Percentiles rank a stretch among this genome's conserved stretches.
Conservation (phyloP, 2,113 vertebrate species). For the Caloenas nicobarica region DNA sequence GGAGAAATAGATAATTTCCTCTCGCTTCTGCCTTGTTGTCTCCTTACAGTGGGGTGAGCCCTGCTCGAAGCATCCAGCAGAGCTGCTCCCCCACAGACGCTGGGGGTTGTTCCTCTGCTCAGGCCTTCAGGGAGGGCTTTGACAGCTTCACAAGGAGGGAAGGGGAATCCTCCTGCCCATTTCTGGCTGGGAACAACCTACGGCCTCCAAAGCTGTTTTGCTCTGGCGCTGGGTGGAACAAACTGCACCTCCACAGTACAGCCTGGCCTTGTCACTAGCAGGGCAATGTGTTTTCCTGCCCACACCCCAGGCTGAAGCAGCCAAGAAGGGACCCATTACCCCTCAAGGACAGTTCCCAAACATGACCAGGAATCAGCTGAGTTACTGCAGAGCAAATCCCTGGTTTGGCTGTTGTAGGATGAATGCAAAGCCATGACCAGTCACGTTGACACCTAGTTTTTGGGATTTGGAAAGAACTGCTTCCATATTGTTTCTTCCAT, state of each 20-base stretch:
- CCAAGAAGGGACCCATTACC: background rate
- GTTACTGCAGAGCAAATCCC: background rate
- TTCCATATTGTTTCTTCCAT: background rate
- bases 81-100: background rate
- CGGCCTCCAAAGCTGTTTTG: background rate
- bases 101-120: background rate
- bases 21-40: background rate
- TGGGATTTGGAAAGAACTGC: background rate
- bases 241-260: background rate
- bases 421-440: background rate
- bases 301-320: background rate
- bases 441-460: background rate
- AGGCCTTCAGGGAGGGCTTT: background rate
- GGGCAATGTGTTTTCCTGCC: fast-evolving
- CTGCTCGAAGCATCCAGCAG: fast-evolving
- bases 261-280: background rate
- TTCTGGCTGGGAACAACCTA: background rate
- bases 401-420: background rate
- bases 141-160: background rate
- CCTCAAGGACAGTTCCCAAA: background rate
- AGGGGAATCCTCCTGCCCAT: background rate
- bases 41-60: background rate
- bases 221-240: background rate
- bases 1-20: background rate
- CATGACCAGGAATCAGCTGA: background rate